Evolutionary conservation across 2,113 vertebrate genomes (phyloP).

Genomic region (Laticauda colubrina): DNA sequence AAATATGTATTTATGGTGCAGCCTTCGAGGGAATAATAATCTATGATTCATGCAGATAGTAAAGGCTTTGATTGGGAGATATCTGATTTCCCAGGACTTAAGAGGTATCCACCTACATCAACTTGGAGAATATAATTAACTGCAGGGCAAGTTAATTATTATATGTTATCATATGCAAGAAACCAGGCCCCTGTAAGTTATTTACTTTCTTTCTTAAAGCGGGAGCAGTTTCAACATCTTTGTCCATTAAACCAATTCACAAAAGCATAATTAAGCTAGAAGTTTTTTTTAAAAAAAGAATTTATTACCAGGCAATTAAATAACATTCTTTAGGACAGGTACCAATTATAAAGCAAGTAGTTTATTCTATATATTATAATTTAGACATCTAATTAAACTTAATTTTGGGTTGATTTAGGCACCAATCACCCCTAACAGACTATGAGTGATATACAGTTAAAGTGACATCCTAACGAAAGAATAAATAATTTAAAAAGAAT

Average conservation of each 20-base stretch:
- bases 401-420: background rate
- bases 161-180: conserved; percentile 36
- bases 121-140: background rate
- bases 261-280: background rate
- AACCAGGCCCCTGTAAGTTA: conserved; percentile 28
- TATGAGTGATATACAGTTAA: background rate
- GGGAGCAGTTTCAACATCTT: background rate
- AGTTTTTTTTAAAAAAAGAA: background rate
- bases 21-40: conserved; percentile 11
- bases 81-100: conserved; percentile 17
- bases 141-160: background rate
- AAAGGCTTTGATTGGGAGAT: background rate
- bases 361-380: background rate
- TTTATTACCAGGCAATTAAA: background rate
- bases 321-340: background rate
- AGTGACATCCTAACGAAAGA: background rate
- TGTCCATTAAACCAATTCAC: background rate
- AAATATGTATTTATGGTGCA: background rate
- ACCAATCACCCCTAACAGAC: background rate
- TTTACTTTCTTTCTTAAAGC: conserved; percentile 18
- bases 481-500: background rate
- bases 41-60: background rate
- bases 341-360: background rate
- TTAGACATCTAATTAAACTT: background rate
- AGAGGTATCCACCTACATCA: conserved; percentile 25